Evolutionary conservation across 2,113 vertebrate species (phyloP).

Genomic region (Brachypodius melanocephalos): DNA sequence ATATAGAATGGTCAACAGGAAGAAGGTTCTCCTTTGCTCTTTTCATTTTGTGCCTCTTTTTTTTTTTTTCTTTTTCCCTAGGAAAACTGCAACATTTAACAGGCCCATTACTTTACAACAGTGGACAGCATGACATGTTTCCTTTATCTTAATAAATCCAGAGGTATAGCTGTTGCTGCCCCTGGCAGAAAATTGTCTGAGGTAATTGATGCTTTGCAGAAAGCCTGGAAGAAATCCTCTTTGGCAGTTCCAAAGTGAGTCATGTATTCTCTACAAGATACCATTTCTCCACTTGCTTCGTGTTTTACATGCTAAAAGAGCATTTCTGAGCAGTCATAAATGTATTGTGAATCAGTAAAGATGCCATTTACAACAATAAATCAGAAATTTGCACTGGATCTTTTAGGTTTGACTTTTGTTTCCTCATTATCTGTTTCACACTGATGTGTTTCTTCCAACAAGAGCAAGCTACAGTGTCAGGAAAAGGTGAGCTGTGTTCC

Average conservation of each 20-base stretch:
- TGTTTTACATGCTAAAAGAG: background rate
- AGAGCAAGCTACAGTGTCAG: background rate
- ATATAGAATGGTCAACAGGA: background rate
- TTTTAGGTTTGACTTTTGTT: background rate
- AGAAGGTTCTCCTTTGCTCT: background rate
- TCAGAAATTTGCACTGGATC: background rate
- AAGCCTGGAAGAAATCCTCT: conserved; percentile 18
- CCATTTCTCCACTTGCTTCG: background rate
- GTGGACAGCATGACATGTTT: background rate
- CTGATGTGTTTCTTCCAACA: background rate
- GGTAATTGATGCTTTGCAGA: background rate
- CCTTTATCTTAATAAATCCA: background rate
- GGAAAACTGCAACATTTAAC: background rate
- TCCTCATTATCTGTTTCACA: background rate
- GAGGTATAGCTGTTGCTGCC: background rate
- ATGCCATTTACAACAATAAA: background rate
- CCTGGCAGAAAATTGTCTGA: background rate
- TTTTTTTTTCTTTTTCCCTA: background rate
- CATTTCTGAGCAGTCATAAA: background rate
- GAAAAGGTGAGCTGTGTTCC: background rate
- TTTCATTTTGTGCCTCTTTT: background rate
- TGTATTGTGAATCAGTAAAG: background rate
- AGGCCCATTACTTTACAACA: background rate
- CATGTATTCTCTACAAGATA: background rate
- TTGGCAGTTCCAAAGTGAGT: background rate